A percentile compares a stretch with the other conserved stretches of the same genome.
Evolutionary conservation across 37 sponge, comb jelly and placozoan species (phyloP).

Genomic region (Halichondria panicea): DNA sequence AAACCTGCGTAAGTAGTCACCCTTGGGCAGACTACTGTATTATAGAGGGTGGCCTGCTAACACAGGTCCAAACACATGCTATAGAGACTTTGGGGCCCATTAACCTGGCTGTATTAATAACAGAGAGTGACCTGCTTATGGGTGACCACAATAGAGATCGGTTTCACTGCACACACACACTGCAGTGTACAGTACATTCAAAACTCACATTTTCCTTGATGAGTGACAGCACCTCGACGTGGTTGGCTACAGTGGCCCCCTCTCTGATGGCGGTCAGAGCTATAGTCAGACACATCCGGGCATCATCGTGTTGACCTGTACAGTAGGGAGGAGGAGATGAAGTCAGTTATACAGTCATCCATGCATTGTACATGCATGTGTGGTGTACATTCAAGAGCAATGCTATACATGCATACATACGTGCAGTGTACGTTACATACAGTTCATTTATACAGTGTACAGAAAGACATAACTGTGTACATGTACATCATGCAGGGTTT

Average conservation of each 20-base stretch:
- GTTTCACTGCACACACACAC: background rate
- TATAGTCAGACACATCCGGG: slow-evolving; percentile 94
- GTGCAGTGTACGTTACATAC: no score
- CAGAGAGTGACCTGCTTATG: background rate
- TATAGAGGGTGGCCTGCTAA: no score
- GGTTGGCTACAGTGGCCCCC: slow-evolving; percentile 89
- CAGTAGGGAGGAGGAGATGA: background rate
- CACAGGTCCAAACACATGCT: no score
- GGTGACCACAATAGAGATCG: background rate
- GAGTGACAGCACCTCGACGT: slow-evolving; percentile 75
- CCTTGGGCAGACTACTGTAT: no score
- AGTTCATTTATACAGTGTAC: no score
- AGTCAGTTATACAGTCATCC: slow-evolving; percentile 3
- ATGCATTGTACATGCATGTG: background rate
- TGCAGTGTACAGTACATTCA: background rate
- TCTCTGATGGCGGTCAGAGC: slow-evolving; percentile 92
- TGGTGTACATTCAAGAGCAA: background rate
- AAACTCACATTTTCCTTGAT: slow-evolving; percentile 40
- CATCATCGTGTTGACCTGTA: slow-evolving; percentile 95
- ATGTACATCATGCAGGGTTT: no score
- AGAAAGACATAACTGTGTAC: no score
- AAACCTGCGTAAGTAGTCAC: no score
- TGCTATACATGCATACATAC: background rate
- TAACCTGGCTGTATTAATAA: background rate
- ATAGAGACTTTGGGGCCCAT: no score